Evolutionary conservation across 2,113 vertebrate species (phyloP), one percentile per base, ranked within the genome.

Genomic region (Typhlomys cinereus): DNA sequence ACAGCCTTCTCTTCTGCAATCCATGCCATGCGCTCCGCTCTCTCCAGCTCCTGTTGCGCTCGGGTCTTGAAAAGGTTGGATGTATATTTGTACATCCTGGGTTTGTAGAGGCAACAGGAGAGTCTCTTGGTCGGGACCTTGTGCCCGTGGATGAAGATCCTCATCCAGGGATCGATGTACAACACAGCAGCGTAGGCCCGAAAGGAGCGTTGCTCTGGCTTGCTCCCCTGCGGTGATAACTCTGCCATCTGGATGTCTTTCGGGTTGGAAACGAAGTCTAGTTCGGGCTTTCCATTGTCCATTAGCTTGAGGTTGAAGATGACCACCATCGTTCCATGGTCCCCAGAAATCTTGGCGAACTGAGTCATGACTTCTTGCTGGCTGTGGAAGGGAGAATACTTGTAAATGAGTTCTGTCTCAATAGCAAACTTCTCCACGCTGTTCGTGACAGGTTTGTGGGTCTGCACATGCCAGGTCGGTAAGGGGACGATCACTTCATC

Each of bases 161-260:
- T 98, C 99, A 99, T 99, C 83, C 99, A 98, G 71, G 99, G 99
- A 96, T 99, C 99, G 0, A 99, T 99, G 93, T 99, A 99, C 78
- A 99, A 98, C 84, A 99, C 99, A 39, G 99, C 99, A 79, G 99
- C 98, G 0, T 99, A 99, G 4, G 99, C 99, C 41, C 99, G 98
- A 95, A 99, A 99, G n/a, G n/a, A n/a, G n/a, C n/a, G n/a, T n/a
- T n/a, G n/a, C n/a, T n/a, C n/a, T n/a, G n/a, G n/a, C n/a, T n/a
- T n/a, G n/a, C n/a, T n/a, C n/a, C n/a, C n/a, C n/a, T n/a, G n/a
- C n/a, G n/a, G n/a, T n/a, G n/a, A n/a, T n/a, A n/a, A n/a, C n/a
- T n/a, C n/a, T n/a, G n/a, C n/a, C n/a, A n/a, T n/a, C n/a, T n/a
- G n/a, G n/a, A n/a, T n/a, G n/a, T n/a, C n/a, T n/a, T n/a, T n/a